These are phyloP conservation scores for Danio kyathit DNA, from an alignment of 2,797 vertebrate species.

Conservation along the genomic window DNA sequence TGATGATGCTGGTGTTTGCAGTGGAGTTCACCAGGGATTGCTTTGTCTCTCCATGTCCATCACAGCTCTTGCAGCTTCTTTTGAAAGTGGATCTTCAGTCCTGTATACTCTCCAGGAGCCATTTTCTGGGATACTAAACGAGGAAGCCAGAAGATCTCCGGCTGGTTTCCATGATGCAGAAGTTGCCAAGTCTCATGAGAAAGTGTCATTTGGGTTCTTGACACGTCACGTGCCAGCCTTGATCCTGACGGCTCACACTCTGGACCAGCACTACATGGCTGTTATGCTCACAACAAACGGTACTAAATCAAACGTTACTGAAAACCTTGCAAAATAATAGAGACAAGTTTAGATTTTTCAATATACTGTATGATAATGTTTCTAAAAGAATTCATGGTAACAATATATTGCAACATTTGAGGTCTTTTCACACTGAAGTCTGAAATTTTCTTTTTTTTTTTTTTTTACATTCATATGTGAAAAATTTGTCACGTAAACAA, in stretches of 20 bases:
- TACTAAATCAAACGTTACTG: constrained; percentile 58
- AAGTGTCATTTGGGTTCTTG: constrained; percentile 81
- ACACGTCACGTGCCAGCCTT: constrained; percentile 80
- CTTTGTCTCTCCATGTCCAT: constrained; percentile 53
- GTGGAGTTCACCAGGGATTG: constrained; percentile 24
- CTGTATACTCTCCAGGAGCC: constrained; percentile 86
- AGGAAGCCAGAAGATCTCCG: constrained; percentile 73
- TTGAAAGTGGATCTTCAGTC: constrained; percentile 82
- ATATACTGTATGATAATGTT: no score
- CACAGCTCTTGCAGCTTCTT: constrained; percentile 86
- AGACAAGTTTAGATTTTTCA: not conserved
- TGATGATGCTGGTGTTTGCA: constrained; percentile 27
- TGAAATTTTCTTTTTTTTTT: no score
- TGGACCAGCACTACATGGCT: constrained; percentile 82
- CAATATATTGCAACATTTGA: no score
- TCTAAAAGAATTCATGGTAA: no score
- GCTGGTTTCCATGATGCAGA: constrained; percentile 72
- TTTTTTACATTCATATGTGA: no score
- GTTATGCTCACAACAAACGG: constrained; percentile 83
- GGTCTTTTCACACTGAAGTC: no score
- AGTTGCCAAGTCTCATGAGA: constrained; percentile 75
- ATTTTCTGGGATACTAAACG: constrained; percentile 83
- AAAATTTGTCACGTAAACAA: no score
- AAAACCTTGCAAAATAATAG: not conserved
- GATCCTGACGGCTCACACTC: constrained; percentile 80